phyloP scores from a whole-genome alignment of 2,888 invertebrate species.

The Scaptomyza parva region DNA sequence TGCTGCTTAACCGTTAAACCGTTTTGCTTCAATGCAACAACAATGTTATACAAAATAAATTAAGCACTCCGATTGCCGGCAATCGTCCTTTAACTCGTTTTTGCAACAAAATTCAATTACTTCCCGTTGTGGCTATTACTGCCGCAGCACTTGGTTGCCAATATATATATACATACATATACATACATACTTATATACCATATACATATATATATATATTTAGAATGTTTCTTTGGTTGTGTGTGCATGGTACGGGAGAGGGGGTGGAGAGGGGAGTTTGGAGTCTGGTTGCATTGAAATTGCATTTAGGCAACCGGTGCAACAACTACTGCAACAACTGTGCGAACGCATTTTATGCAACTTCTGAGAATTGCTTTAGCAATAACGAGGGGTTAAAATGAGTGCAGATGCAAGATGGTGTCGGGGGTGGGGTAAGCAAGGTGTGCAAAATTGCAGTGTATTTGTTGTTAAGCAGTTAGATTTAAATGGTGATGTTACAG shows the following conservation, averaged over 20 bases:
- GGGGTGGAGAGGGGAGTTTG: too few relatives aligned
- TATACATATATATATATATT: slow-evolving; percentile 19
- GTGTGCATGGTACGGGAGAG: slow-evolving; percentile 6
- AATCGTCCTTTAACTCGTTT: slow-evolving; percentile 72
- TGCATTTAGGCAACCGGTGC: slow-evolving; percentile 69
- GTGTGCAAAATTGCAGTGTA: slow-evolving; percentile 22
- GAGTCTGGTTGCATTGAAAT: slow-evolving; percentile 49
- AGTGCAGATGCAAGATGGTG: too few relatives aligned
- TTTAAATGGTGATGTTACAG: slow-evolving; percentile 20
- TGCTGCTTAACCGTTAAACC: slow-evolving; percentile 34
- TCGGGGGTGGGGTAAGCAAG: slow-evolving; percentile 1
- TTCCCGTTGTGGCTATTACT: slow-evolving; percentile 73
- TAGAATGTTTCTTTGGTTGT: slow-evolving; percentile 7
- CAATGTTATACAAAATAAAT: slow-evolving; percentile 72
- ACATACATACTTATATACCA: neutral
- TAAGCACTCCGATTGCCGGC: slow-evolving; percentile 65
- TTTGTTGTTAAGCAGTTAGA: slow-evolving; percentile 7
- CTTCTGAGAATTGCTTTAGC: slow-evolving; percentile 40
- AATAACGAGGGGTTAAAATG: neutral
- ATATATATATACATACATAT: slow-evolving; percentile 42
- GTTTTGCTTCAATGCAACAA: slow-evolving; percentile 33
- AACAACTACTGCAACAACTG: slow-evolving; percentile 59
- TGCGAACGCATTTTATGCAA: slow-evolving; percentile 76
- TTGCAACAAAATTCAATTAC: slow-evolving; percentile 78
- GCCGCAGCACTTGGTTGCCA: slow-evolving; percentile 37